Base-by-base conservation (phyloP, 2,888 invertebrate species). In the Eristalis intricaria region DNA sequence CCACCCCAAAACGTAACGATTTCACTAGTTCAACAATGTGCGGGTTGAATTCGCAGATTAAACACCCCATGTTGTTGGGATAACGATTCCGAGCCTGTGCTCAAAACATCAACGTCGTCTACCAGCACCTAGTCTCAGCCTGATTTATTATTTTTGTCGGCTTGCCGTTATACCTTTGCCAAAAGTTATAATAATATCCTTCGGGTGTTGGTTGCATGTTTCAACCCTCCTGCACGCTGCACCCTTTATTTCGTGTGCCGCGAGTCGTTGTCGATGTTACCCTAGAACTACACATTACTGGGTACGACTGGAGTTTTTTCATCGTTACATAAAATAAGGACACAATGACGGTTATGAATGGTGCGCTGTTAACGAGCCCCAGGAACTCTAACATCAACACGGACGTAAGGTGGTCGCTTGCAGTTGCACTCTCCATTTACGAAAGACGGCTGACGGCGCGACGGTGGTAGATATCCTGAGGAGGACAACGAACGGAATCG, bases 101-200 rank as follows among this genome's bases (percentile, higher is more conserved):
- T 74, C 50, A 43, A 74, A 78, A 78, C 60, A 35, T 23, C 29
- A n/a, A 77, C 77, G 73, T 81, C 85, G 63, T 81, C 32, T 81
- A 77, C 81, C 81, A 85, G 85, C 77, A 82, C 75, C 78, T 86
- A 78, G 82, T 86, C 43, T 66, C 56, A 66, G 65, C 32, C 32
- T 83, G 86, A 86, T 86, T 86, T 86, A 86, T 86, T 82, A 74
- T 86, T 83, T 63, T 86, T 38, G 66, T 43, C 56, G 56, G 78
- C 78, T 61, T 71, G 66, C 64, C 82, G 78, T 69, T 68, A 58
- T 86, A 79, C 83, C 78, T 86, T 86, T 79, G 78, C 61, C 86
- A 83, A 83, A 86, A 86, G 86, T 86, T 86, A 83, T 71, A 86
- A 83, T 78, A 86, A 86, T 83, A 86, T 86, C 77, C 75, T 78